A percentile compares a stretch with the other conserved stretches of the same genome.
phyloP scores from a whole-genome alignment of 1,140 invertebrate genomes.

The Leptinotarsa texana region DNA sequence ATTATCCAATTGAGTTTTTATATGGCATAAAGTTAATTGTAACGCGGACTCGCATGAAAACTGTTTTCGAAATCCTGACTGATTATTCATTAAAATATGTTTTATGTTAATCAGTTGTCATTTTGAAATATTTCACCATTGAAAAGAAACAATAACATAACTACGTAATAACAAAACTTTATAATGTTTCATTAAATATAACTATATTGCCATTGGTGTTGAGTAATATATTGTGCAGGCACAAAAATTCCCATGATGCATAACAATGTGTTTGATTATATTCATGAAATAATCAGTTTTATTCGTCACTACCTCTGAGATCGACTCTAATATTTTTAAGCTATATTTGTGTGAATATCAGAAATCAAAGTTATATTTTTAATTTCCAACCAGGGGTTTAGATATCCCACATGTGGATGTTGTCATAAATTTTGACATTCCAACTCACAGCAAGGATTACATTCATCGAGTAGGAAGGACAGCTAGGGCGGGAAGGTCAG shows the following conservation, averaged over 20 bases:
- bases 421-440: slow-evolving; percentile 97
- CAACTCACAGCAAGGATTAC: slow-evolving; percentile 94
- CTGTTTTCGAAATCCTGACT: no score
- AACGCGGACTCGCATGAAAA: no score
- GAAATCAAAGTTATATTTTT: slow-evolving; percentile 13
- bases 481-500: slow-evolving; percentile 88
- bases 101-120: no score
- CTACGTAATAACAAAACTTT: no score
- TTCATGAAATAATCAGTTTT: slow-evolving; percentile 28
- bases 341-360: background rate
- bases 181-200: no score
- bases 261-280: slow-evolving; percentile 27
- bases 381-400: slow-evolving; percentile 74
- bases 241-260: background rate
- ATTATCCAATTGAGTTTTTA: no score
- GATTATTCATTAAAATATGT: no score
- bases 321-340: background rate
- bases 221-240: no score
- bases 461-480: slow-evolving; percentile 96
- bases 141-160: no score
- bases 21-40: no score
- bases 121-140: no score
- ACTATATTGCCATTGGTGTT: no score
- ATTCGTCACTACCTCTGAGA: slow-evolving; percentile 45
- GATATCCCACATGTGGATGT: slow-evolving; percentile 99